A percentile compares a stretch with the other conserved stretches of the same genome.
These are phyloP conservation scores for Clarias platycephalus DNA, from an alignment of 2,797 vertebrate species.

Conservation along the genomic window DNA sequence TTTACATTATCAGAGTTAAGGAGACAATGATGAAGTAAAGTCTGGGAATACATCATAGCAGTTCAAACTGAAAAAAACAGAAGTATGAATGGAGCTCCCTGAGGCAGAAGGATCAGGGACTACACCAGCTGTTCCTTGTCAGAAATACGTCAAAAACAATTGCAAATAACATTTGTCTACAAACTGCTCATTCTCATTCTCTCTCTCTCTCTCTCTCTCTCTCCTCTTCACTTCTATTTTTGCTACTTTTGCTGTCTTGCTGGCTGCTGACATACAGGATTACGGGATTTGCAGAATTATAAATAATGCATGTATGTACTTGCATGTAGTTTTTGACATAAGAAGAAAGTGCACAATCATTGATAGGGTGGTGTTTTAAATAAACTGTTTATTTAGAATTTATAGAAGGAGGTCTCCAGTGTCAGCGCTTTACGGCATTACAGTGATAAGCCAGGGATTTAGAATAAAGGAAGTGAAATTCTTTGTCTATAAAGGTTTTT, in stretches of 20 bases:
- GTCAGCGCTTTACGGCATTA: not conserved
- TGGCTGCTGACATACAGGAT: not conserved
- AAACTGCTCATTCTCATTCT: not conserved
- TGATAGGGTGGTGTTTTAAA: not conserved
- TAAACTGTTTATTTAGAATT: not conserved
- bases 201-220: not conserved
- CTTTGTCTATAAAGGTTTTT: not conserved
- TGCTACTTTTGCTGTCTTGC: not conserved
- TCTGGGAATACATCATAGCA: not conserved
- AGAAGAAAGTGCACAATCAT: not conserved
- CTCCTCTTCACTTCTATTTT: not conserved
- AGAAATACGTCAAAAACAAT: not conserved
- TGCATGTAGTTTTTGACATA: not conserved
- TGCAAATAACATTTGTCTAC: conserved; percentile 2
- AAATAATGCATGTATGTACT: not conserved
- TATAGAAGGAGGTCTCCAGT: not conserved
- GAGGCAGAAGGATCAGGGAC: not conserved
- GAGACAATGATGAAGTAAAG: not conserved
- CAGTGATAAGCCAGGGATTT: not conserved
- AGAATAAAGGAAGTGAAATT: not conserved
- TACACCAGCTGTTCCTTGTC: conserved; percentile 1
- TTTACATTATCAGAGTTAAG: not conserved
- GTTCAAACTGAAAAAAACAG: not conserved
- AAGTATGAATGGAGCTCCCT: not conserved
- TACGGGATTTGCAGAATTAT: not conserved